Evolutionary conservation across 2,113 vertebrate species (phyloP).

Genomic region (Onychorhynchus coronatus): DNA sequence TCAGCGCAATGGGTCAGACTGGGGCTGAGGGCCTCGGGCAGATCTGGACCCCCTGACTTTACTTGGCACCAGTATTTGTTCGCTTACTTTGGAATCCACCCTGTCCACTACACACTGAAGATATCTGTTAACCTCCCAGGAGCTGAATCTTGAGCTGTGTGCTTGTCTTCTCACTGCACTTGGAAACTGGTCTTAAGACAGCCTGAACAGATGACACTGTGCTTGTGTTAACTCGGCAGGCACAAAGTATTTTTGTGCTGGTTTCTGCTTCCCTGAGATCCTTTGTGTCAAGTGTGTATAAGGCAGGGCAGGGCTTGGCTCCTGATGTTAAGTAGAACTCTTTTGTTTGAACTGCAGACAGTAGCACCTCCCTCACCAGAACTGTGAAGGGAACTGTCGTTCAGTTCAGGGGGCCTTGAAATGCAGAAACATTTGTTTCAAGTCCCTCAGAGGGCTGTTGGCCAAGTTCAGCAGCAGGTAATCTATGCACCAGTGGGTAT

Average conservation of each 20-base stretch:
- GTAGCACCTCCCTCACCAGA: not conserved
- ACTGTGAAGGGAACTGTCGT: not conserved
- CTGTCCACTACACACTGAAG: not conserved
- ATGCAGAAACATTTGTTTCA: not conserved
- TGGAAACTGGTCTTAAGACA: not conserved
- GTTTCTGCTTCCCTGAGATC: not conserved
- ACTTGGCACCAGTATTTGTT: not conserved
- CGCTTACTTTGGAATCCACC: not conserved
- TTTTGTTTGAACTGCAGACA: not conserved
- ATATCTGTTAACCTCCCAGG: fast-evolving
- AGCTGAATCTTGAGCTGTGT: not conserved
- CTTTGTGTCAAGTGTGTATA: not conserved
- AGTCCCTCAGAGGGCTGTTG: not conserved
- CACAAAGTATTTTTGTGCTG: not conserved
- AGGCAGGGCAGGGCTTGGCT: not conserved
- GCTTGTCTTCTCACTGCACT: not conserved
- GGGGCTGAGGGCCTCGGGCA: not conserved
- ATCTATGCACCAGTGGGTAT: not conserved
- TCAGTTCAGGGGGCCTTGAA: not conserved
- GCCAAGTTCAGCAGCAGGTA: not conserved
- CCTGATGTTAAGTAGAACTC: not conserved
- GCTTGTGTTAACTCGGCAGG: not conserved
- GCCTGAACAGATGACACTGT: not conserved
- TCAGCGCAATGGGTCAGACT: not conserved
- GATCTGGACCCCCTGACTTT: not conserved